Percentiles rank a stretch among this genome's conserved stretches.
Evolutionary conservation across 2,888 invertebrate species (phyloP).

Genomic region (Pristionchus maxplancki): DNA sequence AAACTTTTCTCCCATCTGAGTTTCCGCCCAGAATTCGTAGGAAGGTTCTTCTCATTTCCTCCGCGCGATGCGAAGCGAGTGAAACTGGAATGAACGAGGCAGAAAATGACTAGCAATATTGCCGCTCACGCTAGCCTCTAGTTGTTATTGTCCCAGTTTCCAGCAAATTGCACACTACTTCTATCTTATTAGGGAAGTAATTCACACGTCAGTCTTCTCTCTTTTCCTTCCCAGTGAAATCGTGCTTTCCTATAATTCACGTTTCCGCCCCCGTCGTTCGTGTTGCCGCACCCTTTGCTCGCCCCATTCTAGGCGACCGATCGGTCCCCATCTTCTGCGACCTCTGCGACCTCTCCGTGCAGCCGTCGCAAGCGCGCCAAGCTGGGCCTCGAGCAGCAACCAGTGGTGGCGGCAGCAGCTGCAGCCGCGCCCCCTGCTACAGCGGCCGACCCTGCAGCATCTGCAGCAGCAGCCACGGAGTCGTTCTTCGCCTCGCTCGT

Average conservation of each 20-base stretch:
- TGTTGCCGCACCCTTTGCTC: conserved; percentile 18
- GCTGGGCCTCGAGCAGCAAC: conserved; percentile 24
- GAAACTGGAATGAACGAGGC: neutral
- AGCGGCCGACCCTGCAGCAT: neutral
- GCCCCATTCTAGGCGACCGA: conserved; percentile 5
- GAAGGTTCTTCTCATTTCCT: conserved; percentile 17
- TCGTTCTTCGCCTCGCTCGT: conserved; percentile 39
- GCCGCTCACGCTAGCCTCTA: neutral
- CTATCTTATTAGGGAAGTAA: neutral
- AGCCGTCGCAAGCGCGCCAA: neutral
- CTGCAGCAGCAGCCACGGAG: neutral
- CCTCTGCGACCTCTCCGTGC: neutral
- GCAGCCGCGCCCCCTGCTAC: neutral
- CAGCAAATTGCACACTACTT: neutral
- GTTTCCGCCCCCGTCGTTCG: neutral
- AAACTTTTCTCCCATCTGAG: neutral
- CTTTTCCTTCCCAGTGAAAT: neutral
- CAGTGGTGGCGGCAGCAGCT: neutral
- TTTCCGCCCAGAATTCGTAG: neutral
- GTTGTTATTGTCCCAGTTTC: neutral
- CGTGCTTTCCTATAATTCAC: neutral
- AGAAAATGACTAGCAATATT: neutral
- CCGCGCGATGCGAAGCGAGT: neutral
- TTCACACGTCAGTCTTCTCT: neutral
- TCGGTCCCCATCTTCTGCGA: neutral